These are phyloP conservation scores for human (Homo sapiens) DNA, from an alignment of 2,113 vertebrate species.

Conservation along the genomic window DNA sequence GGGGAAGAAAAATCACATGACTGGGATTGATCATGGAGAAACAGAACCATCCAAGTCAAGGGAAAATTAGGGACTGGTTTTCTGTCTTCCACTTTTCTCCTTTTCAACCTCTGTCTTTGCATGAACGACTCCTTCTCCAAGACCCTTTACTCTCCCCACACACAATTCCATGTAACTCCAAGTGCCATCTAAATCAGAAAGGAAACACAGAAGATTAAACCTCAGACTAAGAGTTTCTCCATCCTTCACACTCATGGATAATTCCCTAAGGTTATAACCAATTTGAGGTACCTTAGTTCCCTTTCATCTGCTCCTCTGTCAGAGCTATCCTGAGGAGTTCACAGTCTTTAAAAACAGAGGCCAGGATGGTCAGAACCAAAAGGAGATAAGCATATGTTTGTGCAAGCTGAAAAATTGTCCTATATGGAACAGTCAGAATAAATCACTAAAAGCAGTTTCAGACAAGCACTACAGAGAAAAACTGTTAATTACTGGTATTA, in stretches of 20 bases:
- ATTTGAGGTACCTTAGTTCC: not conserved
- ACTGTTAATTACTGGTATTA: slow-evolving; percentile 77
- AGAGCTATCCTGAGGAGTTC: slow-evolving; percentile 13
- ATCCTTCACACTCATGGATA: not conserved
- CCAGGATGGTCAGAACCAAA: not conserved
- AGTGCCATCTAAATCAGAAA: not conserved
- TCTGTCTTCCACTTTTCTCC: not conserved
- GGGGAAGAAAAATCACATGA: not conserved
- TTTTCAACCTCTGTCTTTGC: not conserved
- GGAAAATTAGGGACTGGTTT: not conserved
- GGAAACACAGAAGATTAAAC: not conserved
- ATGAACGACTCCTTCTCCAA: not conserved
- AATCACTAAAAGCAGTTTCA: slow-evolving; percentile 72
- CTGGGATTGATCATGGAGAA: not conserved
- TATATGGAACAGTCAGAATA: slow-evolving; percentile 71
- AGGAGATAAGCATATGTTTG: slow-evolving; percentile 73
- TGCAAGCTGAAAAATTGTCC: slow-evolving; percentile 52
- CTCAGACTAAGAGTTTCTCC: not conserved
- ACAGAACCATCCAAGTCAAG: not conserved
- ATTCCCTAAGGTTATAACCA: not conserved
- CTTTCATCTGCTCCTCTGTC: not conserved
- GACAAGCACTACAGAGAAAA: slow-evolving; percentile 64
- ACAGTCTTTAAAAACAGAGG: not conserved
- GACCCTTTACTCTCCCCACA: not conserved
- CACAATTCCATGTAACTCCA: not conserved